phyloP scores from a whole-genome alignment of 2,113 vertebrate species.

The Oenanthe melanoleuca region DNA sequence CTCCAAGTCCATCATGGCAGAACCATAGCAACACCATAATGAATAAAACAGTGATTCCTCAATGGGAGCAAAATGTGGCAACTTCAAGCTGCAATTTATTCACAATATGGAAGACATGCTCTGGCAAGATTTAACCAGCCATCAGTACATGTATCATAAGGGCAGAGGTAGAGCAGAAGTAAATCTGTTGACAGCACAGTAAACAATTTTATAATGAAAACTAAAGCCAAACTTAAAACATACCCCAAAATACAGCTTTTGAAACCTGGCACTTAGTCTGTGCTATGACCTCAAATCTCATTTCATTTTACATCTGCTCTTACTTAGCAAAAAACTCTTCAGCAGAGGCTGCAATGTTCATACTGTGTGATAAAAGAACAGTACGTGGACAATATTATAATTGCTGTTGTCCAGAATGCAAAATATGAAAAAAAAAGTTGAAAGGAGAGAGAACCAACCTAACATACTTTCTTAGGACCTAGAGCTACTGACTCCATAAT shows the following conservation, averaged over 20 bases:
- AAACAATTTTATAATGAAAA: neutral
- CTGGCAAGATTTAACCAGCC: conserved; percentile 31
- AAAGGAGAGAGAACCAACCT: neutral
- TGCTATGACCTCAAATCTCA: neutral
- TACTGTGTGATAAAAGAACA: neutral
- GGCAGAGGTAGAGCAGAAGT: conserved; percentile 9
- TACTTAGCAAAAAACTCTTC: neutral
- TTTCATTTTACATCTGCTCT: neutral
- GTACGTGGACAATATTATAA: neutral
- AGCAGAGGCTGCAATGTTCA: neutral
- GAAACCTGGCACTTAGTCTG: neutral
- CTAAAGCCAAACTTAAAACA: neutral
- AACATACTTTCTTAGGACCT: neutral
- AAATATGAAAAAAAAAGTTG: neutral
- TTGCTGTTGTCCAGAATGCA: neutral
- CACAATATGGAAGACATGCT: neutral
- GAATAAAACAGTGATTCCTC: neutral
- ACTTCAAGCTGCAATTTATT: conserved; percentile 47
- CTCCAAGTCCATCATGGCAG: neutral
- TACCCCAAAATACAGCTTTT: neutral
- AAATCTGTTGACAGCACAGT: conserved; percentile 3
- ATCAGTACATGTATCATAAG: neutral
- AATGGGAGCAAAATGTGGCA: conserved; percentile 23
- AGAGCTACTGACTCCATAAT: neutral
- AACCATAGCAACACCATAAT: neutral